Percentiles rank a stretch among this genome's conserved stretches.
phyloP scores from a whole-genome alignment of 2,888 invertebrate genomes.

The Orgyia antiqua region DNA sequence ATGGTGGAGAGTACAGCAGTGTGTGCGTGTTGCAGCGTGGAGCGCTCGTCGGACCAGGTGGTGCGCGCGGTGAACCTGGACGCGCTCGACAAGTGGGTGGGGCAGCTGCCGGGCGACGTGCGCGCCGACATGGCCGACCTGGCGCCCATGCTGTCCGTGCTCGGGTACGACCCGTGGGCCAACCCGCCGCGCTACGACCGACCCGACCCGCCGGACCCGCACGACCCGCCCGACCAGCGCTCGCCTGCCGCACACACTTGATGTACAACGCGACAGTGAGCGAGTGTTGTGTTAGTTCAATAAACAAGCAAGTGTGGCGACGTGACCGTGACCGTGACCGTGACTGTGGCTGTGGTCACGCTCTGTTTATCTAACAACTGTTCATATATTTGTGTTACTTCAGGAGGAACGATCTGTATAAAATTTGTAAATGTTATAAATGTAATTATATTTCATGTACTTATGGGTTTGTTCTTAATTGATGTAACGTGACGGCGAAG shows the following conservation, averaged over 20 bases:
- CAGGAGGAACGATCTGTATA: too few relatives aligned
- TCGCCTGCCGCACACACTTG: conserved; percentile 1
- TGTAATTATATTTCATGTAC: too few relatives aligned
- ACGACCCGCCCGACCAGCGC: conserved; percentile 19
- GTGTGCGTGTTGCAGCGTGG: conserved; percentile 83
- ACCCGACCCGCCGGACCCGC: conserved; percentile 38
- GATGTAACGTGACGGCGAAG: neutral
- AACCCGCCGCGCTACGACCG: conserved; percentile 97
- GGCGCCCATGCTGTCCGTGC: conserved; percentile 94
- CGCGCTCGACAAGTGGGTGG: conserved; percentile 95
- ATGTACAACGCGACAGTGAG: conserved; percentile 9
- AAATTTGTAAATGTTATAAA: too few relatives aligned
- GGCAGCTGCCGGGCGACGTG: conserved; percentile 93
- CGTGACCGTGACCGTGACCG: too few relatives aligned
- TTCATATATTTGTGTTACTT: too few relatives aligned
- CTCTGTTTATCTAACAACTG: too few relatives aligned
- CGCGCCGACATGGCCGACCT: conserved; percentile 94
- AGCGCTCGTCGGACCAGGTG: conserved; percentile 98
- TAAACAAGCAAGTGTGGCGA: neutral
- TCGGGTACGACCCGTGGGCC: conserved; percentile 97
- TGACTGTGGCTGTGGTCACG: too few relatives aligned
- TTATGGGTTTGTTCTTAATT: too few relatives aligned
- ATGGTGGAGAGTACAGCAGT: too few relatives aligned
- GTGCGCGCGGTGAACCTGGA: conserved; percentile 98
- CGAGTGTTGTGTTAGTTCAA: neutral